These are phyloP conservation scores for Anisognathus igniventris DNA, from an alignment of 2,797 vertebrate genomes.

Conservation along the genomic window DNA sequence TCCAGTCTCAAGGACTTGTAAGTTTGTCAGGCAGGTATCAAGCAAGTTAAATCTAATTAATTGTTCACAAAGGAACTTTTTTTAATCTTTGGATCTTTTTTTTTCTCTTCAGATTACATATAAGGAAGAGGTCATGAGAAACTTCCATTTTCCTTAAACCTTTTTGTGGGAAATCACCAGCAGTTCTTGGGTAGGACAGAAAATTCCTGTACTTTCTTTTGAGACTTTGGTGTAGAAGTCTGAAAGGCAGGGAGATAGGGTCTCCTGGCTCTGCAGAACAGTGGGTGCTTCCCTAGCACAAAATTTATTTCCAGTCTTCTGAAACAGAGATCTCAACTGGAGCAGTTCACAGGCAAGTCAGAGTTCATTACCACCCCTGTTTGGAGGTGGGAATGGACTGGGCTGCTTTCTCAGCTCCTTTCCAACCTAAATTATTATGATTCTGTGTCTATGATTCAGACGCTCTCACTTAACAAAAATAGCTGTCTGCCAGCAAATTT, in stretches of 20 bases:
- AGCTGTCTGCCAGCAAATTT: background rate
- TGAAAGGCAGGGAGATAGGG: background rate
- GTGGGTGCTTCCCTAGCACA: background rate
- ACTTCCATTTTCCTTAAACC: rapidly evolving
- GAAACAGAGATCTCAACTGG: background rate
- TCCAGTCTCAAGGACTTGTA: background rate
- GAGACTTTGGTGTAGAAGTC: background rate
- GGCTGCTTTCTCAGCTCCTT: background rate
- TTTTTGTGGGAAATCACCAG: background rate
- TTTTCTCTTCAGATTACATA: background rate
- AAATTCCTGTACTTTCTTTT: background rate
- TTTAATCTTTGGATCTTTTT: background rate
- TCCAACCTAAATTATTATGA: background rate
- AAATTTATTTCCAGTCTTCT: background rate
- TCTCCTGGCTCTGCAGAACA: background rate
- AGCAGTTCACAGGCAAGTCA: background rate
- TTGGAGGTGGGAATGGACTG: background rate
- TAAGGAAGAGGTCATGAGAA: background rate
- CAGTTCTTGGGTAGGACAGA: background rate
- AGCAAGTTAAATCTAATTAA: background rate
- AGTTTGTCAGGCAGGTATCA: background rate
- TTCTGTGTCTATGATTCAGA: background rate
- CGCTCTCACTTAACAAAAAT: background rate
- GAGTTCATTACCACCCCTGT: background rate
- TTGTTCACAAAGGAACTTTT: background rate